Percentiles rank a stretch among this genome's conserved stretches.
These are phyloP conservation scores for Leptodactylus fuscus DNA, from an alignment of 2,113 vertebrate species.

Conservation along the genomic window DNA sequence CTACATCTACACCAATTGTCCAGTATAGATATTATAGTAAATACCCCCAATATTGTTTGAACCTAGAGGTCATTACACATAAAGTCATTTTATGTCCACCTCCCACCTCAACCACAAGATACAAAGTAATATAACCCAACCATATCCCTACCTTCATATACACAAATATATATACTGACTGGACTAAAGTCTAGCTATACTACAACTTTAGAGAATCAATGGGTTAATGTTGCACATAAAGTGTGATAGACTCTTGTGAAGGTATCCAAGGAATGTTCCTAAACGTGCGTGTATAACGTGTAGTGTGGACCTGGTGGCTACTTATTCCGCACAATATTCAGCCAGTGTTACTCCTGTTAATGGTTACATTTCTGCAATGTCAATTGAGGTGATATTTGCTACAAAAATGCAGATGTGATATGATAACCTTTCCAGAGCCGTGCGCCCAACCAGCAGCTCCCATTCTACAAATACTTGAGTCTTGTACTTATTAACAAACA, in stretches of 20 bases:
- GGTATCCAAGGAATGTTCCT: background rate
- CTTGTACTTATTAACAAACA: slow-evolving; percentile 17
- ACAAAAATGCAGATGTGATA: slow-evolving; percentile 31
- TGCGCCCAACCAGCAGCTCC: background rate
- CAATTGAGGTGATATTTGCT: slow-evolving; percentile 26
- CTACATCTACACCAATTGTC: too few species aligned
- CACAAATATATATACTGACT: background rate
- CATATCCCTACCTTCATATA: too few species aligned
- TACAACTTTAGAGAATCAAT: background rate
- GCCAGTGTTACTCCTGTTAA: slow-evolving; percentile 8
- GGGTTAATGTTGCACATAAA: background rate
- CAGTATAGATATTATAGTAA: too few species aligned
- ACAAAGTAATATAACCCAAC: too few species aligned
- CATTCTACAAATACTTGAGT: background rate
- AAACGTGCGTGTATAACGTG: background rate
- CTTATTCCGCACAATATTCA: background rate
- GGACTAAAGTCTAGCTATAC: too few species aligned
- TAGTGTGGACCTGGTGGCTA: background rate
- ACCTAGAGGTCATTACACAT: too few species aligned
- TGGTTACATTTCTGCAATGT: slow-evolving; percentile 39
- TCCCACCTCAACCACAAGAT: too few species aligned
- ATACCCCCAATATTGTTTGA: too few species aligned
- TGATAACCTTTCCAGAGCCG: slow-evolving; percentile 20
- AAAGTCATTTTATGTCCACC: too few species aligned
- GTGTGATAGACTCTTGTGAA: background rate